Evolutionary conservation across 2,797 vertebrate species (phyloP).

Genomic region (Rousettus madagascariensis): DNA sequence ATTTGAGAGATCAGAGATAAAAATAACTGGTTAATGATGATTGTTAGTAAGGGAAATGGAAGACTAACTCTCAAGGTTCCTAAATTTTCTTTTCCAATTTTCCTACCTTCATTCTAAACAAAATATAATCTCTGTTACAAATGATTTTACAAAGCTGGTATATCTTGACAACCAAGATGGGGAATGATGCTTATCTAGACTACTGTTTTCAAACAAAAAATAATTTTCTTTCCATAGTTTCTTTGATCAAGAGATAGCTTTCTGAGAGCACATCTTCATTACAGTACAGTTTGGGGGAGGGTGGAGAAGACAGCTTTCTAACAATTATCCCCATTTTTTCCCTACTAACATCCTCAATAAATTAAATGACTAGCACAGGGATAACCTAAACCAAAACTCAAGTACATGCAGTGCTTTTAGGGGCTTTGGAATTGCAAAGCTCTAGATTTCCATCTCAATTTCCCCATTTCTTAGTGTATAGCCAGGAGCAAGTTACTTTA

Average conservation of each 20-base stretch:
- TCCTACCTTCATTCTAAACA: constrained; percentile 22
- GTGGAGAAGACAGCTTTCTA: neutral
- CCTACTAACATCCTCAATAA: constrained; percentile 17
- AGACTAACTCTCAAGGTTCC: neutral
- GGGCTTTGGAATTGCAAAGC: neutral
- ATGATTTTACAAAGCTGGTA: neutral
- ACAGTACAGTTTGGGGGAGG: too few relatives aligned
- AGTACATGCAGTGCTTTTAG: neutral
- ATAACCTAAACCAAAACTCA: constrained; percentile 42
- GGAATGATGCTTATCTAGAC: neutral
- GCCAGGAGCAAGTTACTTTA: neutral
- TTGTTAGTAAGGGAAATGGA: neutral
- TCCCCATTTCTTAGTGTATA: neutral
- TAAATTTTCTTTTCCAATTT: constrained; percentile 40
- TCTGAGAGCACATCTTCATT: neutral
- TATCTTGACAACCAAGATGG: neutral
- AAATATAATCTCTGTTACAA: constrained; percentile 39
- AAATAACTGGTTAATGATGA: constrained; percentile 3
- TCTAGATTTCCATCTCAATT: neutral
- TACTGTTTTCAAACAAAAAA: constrained; percentile 36
- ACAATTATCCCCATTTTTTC: neutral
- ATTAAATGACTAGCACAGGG: neutral
- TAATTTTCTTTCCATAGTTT: neutral
- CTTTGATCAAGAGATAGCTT: constrained; percentile 3
- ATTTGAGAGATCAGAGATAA: constrained; percentile 46